Base-by-base conservation (phyloP, 1,140 invertebrate genomes). In the Lordiphosa stackelbergi region DNA sequence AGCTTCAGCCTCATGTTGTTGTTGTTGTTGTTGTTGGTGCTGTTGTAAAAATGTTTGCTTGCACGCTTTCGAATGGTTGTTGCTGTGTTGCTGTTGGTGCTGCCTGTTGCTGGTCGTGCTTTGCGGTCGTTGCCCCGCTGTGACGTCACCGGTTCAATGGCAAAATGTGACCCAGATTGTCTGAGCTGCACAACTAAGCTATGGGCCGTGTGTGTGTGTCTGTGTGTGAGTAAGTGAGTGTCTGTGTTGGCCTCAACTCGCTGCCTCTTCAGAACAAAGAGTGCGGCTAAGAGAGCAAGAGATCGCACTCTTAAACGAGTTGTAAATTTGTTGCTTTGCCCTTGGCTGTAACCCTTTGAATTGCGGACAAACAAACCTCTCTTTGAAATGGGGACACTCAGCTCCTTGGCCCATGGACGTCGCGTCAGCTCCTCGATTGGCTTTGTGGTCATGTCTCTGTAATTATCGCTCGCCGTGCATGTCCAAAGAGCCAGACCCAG, bases 121-220 rank as follows among this genome's bases (percentile, higher is more conserved):
- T 77, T 78, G 69, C 78, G 85, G 85, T 87, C 85, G 84, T 87
- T 87, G 85, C 77, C 83, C 85, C 71, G 62, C 59, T 85, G 69
- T 87, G 85, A 87, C 85, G 85, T 87, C 85, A 87, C 85, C 85
- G 85, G 85, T 87, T 87, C 85, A 87, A 87, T 87, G 85, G 85
- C 85, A 87, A 87, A 87, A 84, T 87, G 81, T 87, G 85, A 87
- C 85, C 85, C 85, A 87, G 85, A 87, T 87, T 87, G 85, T 87
- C 85, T 87, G 85, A 84, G 81, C 85, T 83, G 85, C 85, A 83
- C 77, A 83, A 70, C 78, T 83, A 83, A 83, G 73, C 77, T 73
- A 61, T 51, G 47, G 46, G 47, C 52, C 53, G 48, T 66, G 42
- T 56, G 36, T 55, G 19, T 19, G 28, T 16, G 22, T 55, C 24